Conservation (phyloP, 2,113 vertebrate genomes). For the Apodemus speciosus region DNA sequence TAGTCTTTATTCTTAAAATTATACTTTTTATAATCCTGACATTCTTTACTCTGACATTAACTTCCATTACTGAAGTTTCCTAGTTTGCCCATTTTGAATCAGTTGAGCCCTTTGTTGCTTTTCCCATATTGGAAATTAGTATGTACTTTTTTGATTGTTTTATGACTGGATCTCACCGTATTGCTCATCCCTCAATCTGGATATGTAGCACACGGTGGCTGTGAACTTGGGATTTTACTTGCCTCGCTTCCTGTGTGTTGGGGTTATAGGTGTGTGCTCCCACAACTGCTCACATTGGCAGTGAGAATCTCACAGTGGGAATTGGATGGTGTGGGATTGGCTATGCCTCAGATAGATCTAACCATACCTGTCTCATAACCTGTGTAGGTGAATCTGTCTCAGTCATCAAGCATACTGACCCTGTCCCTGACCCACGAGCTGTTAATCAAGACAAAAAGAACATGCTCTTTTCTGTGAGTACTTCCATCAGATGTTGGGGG, state of each 20-base stretch:
- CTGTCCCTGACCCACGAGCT: conserved; percentile 97
- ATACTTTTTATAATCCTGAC: neutral
- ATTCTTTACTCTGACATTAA: neutral
- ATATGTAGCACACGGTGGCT: neutral
- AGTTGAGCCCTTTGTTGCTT: neutral
- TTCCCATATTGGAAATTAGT: neutral
- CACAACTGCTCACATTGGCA: neutral
- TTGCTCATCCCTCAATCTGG: neutral
- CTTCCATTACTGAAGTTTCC: conserved; percentile 26
- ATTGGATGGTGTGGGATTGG: neutral
- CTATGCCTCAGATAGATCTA: neutral
- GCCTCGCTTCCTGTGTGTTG: neutral
- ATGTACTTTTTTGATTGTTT: neutral
- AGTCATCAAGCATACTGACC: conserved; percentile 98
- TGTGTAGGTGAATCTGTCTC: conserved; percentile 95
- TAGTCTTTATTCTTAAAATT: neutral
- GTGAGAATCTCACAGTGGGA: neutral
- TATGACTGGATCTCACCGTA: neutral
- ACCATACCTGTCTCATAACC: conserved; percentile 25
- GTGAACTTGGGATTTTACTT: neutral
- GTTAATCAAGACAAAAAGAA: conserved; percentile 99
- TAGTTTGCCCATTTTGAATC: neutral
- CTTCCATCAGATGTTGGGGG: neutral
- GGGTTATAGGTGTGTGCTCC: neutral
- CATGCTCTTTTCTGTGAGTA: conserved; percentile 98